Percentiles rank a stretch among this genome's conserved stretches.
Conservation (phyloP, 2,113 vertebrate species). For the Merops nubicus region DNA sequence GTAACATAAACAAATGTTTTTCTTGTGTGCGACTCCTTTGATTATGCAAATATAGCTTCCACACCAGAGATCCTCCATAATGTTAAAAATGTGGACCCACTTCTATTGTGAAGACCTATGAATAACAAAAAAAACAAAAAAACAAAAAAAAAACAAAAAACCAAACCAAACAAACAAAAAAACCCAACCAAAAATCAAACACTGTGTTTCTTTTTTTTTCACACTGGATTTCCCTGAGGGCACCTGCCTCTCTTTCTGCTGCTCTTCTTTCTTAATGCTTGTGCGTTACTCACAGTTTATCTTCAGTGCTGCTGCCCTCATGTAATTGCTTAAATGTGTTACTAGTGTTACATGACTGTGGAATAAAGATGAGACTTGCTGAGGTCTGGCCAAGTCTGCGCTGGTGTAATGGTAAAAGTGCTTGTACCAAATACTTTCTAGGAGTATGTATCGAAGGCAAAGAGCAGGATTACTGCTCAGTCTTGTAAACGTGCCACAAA, state of each 20-base stretch:
- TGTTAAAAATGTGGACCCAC: neutral
- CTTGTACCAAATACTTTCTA: neutral
- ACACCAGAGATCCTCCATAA: neutral
- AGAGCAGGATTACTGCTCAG: neutral
- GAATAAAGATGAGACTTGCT: neutral
- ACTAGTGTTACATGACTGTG: neutral
- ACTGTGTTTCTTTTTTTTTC: neutral
- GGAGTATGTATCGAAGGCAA: neutral
- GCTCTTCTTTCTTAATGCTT: neutral
- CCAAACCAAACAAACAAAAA: too few relatives aligned
- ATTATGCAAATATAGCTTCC: neutral
- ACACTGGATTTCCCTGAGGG: neutral
- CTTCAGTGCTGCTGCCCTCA: neutral
- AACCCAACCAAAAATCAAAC: too few relatives aligned
- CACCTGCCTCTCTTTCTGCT: neutral
- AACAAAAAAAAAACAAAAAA: too few relatives aligned
- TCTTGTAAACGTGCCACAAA: neutral
- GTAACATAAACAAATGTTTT: neutral
- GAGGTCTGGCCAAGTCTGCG: neutral
- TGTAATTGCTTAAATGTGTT: neutral
- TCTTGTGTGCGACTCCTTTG: neutral
- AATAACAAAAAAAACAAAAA: too few relatives aligned
- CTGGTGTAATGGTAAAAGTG: neutral
- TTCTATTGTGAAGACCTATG: neutral
- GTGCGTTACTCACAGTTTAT: neutral